Conservation (phyloP, 2,888 invertebrate genomes). For the Rapana venosa region DNA sequence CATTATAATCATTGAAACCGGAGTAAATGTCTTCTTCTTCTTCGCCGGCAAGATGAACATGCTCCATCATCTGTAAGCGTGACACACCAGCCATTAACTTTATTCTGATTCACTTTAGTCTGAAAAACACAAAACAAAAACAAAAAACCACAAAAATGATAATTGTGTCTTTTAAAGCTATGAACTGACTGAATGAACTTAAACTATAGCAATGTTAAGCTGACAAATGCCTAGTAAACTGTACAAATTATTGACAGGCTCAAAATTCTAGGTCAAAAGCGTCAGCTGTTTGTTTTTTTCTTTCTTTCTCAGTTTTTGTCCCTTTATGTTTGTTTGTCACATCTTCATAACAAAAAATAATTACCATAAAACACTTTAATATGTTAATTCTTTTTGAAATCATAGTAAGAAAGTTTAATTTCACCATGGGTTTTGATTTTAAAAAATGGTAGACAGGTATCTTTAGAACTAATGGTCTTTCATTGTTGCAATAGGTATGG, state of each 20-base stretch:
- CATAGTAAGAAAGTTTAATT: no score
- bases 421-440: no score
- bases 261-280: neutral
- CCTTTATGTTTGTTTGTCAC: no score
- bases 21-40: slow-evolving; percentile 77
- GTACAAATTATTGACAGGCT: neutral
- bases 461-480: no score
- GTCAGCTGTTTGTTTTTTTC: neutral
- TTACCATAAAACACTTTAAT: no score
- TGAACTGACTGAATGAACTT: neutral
- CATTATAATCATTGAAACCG: slow-evolving; percentile 77
- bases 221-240: neutral
- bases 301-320: no score
- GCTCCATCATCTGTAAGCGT: slow-evolving; percentile 75
- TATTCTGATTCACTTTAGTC: neutral
- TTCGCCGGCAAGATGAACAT: slow-evolving; percentile 76
- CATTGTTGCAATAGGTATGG: no score
- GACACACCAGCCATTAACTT: slow-evolving; percentile 57
- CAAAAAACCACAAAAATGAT: neutral
- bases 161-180: neutral
- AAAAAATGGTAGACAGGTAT: no score
- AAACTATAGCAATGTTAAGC: neutral
- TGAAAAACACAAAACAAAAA: neutral
- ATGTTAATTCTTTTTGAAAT: no score
- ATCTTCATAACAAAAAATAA: no score